Conservation (phyloP, 2,113 vertebrate genomes). For the Pollimyrus isidori region DNA sequence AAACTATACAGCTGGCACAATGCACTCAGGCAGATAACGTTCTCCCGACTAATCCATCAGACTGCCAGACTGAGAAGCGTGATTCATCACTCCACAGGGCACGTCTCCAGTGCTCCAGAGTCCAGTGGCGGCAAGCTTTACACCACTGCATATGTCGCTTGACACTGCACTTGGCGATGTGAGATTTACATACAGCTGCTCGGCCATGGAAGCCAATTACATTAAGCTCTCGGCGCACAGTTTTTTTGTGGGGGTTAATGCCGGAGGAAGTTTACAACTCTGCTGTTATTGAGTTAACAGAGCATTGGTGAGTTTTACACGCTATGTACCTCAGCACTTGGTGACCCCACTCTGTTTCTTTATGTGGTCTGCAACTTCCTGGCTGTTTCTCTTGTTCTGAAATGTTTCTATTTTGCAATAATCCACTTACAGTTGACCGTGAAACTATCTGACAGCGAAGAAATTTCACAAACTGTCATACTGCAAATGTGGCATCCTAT, state of each 20-base stretch:
- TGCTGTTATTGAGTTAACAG: not conserved
- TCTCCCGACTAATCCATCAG: not conserved
- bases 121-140: not conserved
- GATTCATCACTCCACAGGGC: not conserved
- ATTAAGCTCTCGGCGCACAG: not conserved
- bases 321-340: not conserved
- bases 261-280: not conserved
- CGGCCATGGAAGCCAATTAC: not conserved
- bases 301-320: not conserved
- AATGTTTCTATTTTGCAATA: not conserved
- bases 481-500: not conserved
- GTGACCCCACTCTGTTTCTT: not conserved
- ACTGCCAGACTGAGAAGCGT: not conserved
- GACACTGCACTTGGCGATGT: not conserved
- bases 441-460: not conserved
- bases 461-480: not conserved
- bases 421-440: not conserved
- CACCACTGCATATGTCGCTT: not conserved
- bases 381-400: not conserved
- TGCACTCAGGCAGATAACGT: not conserved
- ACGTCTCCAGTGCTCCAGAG: not conserved
- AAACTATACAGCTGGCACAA: no score
- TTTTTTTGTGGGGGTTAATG: not conserved
- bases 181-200: not conserved
- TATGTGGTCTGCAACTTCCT: not conserved